These are phyloP conservation scores for Scylla paramamosain DNA, from an alignment of 1,140 invertebrate genomes.

Conservation along the genomic window DNA sequence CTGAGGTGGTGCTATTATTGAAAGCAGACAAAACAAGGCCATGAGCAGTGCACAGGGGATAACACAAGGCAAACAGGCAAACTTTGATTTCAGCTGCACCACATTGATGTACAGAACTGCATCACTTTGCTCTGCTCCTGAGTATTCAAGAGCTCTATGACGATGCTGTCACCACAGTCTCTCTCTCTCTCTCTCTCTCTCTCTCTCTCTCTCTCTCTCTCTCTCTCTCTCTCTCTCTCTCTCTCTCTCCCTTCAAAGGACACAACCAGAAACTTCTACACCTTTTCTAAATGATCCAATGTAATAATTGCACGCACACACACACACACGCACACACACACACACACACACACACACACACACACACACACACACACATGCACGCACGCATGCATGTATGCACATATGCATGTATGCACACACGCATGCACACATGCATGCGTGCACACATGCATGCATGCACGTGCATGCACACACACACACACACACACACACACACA, in stretches of 20 bases:
- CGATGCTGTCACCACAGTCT: background rate
- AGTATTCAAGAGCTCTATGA: no score
- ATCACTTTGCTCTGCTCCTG: no score
- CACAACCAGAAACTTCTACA: no score
- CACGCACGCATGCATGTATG: background rate
- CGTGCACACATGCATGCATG: background rate
- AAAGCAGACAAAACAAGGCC: no score
- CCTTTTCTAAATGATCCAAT: no score
- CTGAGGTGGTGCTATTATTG: no score
- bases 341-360: constrained; percentile 36
- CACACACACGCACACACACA: constrained; percentile 9
- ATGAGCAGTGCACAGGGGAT: no score
- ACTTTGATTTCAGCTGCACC: no score
- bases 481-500: background rate
- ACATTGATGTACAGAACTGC: no score
- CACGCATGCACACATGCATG: background rate
- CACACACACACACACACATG: background rate
- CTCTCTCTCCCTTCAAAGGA: background rate
- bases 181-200: constrained; percentile 40
- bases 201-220: constrained; percentile 49
- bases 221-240: constrained; percentile 49
- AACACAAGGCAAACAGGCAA: no score
- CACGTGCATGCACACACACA: background rate
- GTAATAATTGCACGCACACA: no score
- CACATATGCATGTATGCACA: no score